Base-by-base conservation (phyloP, 2,797 vertebrate species). In the Euthynnus affinis region DNA sequence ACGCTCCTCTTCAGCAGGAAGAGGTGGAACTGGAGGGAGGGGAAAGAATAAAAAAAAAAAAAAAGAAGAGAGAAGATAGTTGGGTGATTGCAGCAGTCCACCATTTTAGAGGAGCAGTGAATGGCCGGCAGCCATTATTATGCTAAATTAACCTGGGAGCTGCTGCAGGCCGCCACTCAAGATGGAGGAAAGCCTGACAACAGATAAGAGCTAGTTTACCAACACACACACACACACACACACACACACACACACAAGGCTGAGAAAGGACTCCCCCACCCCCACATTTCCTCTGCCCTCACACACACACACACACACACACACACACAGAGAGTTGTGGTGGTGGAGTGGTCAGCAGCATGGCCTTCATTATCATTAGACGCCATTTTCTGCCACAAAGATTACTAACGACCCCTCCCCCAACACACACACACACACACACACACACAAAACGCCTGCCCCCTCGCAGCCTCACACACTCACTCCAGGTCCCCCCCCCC, bases 111-210 rank as follows among this genome's bases (percentile, higher is more conserved):
- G 81, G 32, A 79, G 89, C 86, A 76, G 69, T 89, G 87, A 91
- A 88, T 90, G 88, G 78, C 91, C 89, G 12, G 85, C 90, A 91
- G 88, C 90, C 88, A 93, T 94, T 94, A 94, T 93, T 93, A 94
- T 94, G 93, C 91, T 93, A 94, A 94, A 93, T 93, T 93, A 94
- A 94, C 92, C 92, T 93, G 87, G 85, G 86, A 88, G 92, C 88
- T 92, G 44, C 82, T 92, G 44, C 82, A 75, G 90, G 88, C 85
- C 74, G 69, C 89, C 87, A 89, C 92, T 92, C 91, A 94, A 94
- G 92, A 94, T 94, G 93, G 93, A 92, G 93, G 93, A 90, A 82
- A 80, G 84, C 72, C 87, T 82, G 86, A 91, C 85, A 92, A 90
- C 87, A 91, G 90, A 94, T 93, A 93, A 92, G 80, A 84, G 90